Conservation (phyloP, 2,888 invertebrate genomes). For the Aquatica leii region DNA sequence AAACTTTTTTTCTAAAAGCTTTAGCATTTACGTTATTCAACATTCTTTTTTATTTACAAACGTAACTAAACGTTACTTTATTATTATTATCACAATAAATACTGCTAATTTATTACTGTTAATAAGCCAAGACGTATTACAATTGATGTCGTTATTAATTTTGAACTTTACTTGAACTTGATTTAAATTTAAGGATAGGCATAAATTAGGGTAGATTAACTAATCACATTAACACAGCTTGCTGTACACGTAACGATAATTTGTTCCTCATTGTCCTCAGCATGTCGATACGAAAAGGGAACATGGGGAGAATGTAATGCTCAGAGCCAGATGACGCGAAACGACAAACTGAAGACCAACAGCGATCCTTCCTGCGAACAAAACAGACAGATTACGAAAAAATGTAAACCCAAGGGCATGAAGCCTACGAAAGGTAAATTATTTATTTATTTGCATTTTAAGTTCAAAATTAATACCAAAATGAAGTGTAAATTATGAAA, state of each 20-base stretch:
- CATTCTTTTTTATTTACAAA: too few relatives aligned
- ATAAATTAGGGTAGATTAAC: slow-evolving; percentile 28
- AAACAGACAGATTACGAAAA: slow-evolving; percentile 83
- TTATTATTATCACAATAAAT: too few relatives aligned
- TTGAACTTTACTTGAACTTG: too few relatives aligned
- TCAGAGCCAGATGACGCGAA: slow-evolving; percentile 82
- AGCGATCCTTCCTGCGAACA: slow-evolving; percentile 85
- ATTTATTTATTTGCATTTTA: slow-evolving; percentile 24
- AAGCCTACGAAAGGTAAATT: slow-evolving; percentile 70
- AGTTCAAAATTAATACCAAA: not conserved
- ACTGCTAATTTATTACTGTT: too few relatives aligned
- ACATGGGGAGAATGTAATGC: slow-evolving; percentile 85
- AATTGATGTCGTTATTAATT: too few relatives aligned
- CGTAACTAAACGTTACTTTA: too few relatives aligned
- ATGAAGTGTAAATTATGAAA: not conserved
- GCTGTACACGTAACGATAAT: slow-evolving; percentile 22
- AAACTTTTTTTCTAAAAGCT: too few relatives aligned
- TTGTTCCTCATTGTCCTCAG: slow-evolving; percentile 60
- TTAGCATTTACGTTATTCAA: too few relatives aligned
- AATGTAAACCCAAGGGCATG: slow-evolving; percentile 80
- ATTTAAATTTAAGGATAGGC: slow-evolving; percentile 13
- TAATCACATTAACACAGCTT: slow-evolving; percentile 13
- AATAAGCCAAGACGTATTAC: too few relatives aligned
- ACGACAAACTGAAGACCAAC: slow-evolving; percentile 81
- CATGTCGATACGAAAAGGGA: slow-evolving; percentile 90